Evolutionary conservation across 2,888 invertebrate genomes (phyloP).

Genomic region (Rambutsinella grinnellia): DNA sequence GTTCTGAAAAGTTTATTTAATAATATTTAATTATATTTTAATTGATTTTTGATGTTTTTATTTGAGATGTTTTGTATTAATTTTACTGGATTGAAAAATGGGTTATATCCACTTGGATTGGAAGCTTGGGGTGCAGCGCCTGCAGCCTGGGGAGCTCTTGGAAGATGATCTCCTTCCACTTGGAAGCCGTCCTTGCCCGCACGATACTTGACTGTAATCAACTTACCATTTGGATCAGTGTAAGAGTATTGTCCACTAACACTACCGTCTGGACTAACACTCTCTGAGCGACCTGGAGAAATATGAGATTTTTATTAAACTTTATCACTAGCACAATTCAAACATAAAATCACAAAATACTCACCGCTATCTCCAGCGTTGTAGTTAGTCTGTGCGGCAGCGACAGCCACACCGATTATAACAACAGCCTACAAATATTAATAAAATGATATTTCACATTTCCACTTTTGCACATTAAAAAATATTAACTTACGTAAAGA

Average conservation of each 20-base stretch:
- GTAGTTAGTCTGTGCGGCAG: conserved; percentile 59
- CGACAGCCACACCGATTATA: conserved; percentile 45
- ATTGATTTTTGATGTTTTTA: neutral
- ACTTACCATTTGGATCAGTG: conserved; percentile 55
- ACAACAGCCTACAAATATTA: conserved; percentile 53
- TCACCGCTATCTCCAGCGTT: conserved; percentile 53
- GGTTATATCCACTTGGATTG: too few species aligned
- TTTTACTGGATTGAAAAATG: neutral
- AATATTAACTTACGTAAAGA: conserved; percentile 43
- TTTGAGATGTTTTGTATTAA: neutral
- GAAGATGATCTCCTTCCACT: conserved; percentile 62
- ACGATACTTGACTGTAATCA: conserved; percentile 58
- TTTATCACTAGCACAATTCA: neutral
- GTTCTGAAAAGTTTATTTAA: too few species aligned
- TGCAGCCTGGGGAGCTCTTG: conserved; percentile 39
- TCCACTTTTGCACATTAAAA: neutral
- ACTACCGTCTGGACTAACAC: conserved; percentile 45
- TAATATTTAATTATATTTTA: conserved; percentile 5
- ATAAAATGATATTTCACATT: too few species aligned
- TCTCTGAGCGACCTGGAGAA: conserved; percentile 55
- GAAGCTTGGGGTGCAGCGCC: conserved; percentile 35
- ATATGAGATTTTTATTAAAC: too few species aligned
- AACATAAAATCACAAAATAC: neutral
- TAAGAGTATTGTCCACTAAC: conserved; percentile 50
- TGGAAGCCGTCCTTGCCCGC: conserved; percentile 62